Evolutionary conservation across 1,140 invertebrate species (phyloP).

Genomic region (Drosophila bipectinata): DNA sequence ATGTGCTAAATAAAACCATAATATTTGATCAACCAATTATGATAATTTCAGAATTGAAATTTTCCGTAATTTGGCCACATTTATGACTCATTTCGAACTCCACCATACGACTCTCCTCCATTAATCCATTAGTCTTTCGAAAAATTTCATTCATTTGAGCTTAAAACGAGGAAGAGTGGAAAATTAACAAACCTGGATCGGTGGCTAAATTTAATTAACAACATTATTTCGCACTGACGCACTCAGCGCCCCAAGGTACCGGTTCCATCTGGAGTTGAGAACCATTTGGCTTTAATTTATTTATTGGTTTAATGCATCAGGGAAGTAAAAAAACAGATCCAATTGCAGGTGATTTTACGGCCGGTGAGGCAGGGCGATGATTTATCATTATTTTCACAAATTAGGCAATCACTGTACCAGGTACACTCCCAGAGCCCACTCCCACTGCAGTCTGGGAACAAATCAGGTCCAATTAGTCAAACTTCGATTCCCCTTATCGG

Average conservation of each 20-base stretch:
- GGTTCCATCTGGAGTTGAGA: constrained; percentile 38
- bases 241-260: constrained; percentile 19
- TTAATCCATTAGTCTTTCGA: constrained; percentile 19
- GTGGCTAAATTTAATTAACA: constrained; percentile 47
- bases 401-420: constrained; percentile 28
- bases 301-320: constrained; percentile 21
- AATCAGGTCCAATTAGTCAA: constrained; percentile 34
- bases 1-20: constrained; percentile 1
- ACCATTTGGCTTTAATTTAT: constrained; percentile 21
- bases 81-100: constrained; percentile 9
- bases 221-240: constrained; percentile 40
- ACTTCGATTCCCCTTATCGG: constrained; percentile 36
- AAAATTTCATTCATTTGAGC: constrained; percentile 16
- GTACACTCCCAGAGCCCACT: neutral
- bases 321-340: constrained; percentile 22
- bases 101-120: constrained; percentile 2
- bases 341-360: constrained; percentile 22
- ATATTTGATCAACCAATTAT: constrained; percentile 12
- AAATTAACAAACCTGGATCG: constrained; percentile 24
- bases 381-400: constrained; percentile 46
- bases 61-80: constrained; percentile 1
- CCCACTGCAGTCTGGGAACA: constrained; percentile 6
- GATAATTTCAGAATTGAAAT: constrained; percentile 6
- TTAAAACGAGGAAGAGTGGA: constrained; percentile 25
- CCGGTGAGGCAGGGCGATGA: constrained; percentile 1